These are phyloP conservation scores for Thalassophryne amazonica DNA, from an alignment of 2,797 vertebrate genomes.

Conservation along the genomic window DNA sequence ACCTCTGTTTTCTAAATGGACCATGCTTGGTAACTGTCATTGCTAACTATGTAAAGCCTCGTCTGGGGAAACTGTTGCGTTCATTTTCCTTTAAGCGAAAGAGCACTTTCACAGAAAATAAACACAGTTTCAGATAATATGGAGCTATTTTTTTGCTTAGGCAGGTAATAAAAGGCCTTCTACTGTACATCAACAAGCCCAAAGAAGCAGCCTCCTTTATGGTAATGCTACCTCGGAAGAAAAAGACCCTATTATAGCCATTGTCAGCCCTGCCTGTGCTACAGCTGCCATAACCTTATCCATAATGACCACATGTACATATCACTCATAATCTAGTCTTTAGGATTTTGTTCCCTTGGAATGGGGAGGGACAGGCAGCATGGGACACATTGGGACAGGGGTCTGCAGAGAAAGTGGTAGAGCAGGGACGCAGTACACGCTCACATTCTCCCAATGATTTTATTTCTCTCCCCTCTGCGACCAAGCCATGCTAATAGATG, in stretches of 20 bases:
- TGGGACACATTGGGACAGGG: conserved; percentile 40
- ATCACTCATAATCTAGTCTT: conserved; percentile 80
- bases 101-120: conserved; percentile 34
- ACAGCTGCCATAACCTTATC: conserved; percentile 69
- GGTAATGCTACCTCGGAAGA: conserved; percentile 55
- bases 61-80: conserved; percentile 29
- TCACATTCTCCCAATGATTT: conserved; percentile 77
- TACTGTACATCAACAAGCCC: conserved; percentile 53
- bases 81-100: conserved; percentile 39
- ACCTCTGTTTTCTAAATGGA: conserved; percentile 6
- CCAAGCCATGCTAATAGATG: conserved; percentile 83
- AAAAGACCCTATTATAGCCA: conserved; percentile 66
- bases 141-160: conserved; percentile 16
- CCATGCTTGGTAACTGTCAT: conserved; percentile 15
- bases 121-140: conserved; percentile 32
- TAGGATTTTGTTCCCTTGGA: conserved; percentile 72
- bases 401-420: conserved; percentile 58
- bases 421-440: conserved; percentile 53
- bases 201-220: conserved; percentile 51
- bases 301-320: conserved; percentile 78
- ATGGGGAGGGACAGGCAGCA: conserved; percentile 32
- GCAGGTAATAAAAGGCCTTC: conserved; percentile 57
- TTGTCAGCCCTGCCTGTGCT: conserved; percentile 69
- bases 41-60: conserved; percentile 28
- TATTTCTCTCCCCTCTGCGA: conserved; percentile 78